Conservation (phyloP, 2,113 vertebrate species). For the Nothoprocta pentlandii region DNA sequence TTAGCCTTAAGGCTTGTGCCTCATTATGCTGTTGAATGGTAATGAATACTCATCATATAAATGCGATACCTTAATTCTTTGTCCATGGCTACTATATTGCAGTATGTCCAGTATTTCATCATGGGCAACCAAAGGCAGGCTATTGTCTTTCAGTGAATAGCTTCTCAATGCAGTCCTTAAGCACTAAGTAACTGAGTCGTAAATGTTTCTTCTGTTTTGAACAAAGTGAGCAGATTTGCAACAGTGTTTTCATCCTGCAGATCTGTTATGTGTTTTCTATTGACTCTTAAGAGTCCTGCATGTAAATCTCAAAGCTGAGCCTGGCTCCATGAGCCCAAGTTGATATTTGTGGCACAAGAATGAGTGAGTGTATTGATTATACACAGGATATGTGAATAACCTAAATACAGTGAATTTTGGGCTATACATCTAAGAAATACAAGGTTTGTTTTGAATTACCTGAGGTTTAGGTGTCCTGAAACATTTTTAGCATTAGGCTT, state of each 20-base stretch:
- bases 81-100: slow-evolving; percentile 69
- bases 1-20: slow-evolving; percentile 79
- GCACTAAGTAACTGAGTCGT: slow-evolving; percentile 68
- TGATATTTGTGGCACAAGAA: slow-evolving; percentile 62
- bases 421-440: slow-evolving; percentile 43
- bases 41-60: slow-evolving; percentile 54
- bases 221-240: slow-evolving; percentile 80
- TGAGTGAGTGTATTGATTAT: slow-evolving; percentile 58
- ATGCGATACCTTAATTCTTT: slow-evolving; percentile 73
- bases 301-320: slow-evolving; percentile 81
- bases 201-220: slow-evolving; percentile 76
- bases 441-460: slow-evolving; percentile 43
- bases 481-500: slow-evolving; percentile 65
- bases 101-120: slow-evolving; percentile 68
- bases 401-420: slow-evolving; percentile 43
- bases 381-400: slow-evolving; percentile 27
- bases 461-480: slow-evolving; percentile 59
- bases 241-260: slow-evolving; percentile 72
- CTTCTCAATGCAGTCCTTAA: slow-evolving; percentile 70
- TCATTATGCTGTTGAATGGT: slow-evolving; percentile 66
- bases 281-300: slow-evolving; percentile 79
- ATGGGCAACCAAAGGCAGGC: slow-evolving; percentile 72
- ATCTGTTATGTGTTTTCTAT: slow-evolving; percentile 73
- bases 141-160: slow-evolving; percentile 69
- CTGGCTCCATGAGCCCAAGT: slow-evolving; percentile 73